These are phyloP conservation scores for Falco cherrug DNA, from an alignment of 2,797 vertebrate species.

Conservation along the genomic window DNA sequence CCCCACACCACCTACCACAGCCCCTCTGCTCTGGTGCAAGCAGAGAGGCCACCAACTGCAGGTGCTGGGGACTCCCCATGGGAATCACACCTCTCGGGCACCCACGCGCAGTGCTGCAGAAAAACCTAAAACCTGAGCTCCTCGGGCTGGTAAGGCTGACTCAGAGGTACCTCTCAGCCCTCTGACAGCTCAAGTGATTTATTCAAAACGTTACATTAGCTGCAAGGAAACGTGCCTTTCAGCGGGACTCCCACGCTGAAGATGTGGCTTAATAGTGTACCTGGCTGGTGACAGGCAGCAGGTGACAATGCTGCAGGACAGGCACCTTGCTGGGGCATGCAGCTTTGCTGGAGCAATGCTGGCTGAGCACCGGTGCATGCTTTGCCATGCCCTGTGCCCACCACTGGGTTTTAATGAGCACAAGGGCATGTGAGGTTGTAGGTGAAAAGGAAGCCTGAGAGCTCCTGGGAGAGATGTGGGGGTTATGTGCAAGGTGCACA, in stretches of 20 bases:
- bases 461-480: not conserved
- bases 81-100: not conserved
- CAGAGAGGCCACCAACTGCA: accelerated
- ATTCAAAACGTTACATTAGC: not conserved
- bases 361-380: not conserved
- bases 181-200: not conserved
- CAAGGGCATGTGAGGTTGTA: not conserved
- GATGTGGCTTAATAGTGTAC: not conserved
- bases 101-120: not conserved
- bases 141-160: not conserved
- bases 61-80: not conserved
- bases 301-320: not conserved
- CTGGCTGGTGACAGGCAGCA: not conserved
- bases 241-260: not conserved
- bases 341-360: not conserved
- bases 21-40: not conserved
- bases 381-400: accelerated
- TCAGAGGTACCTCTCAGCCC: slow-evolving; percentile 1
- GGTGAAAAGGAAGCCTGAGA: not conserved
- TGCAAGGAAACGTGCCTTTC: not conserved
- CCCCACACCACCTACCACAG: accelerated
- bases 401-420: not conserved
- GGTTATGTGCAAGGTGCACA: not conserved
- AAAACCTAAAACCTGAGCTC: not conserved
- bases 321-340: not conserved